Conservation (phyloP, 2,113 vertebrate species). For the Polyodon spathula region DNA sequence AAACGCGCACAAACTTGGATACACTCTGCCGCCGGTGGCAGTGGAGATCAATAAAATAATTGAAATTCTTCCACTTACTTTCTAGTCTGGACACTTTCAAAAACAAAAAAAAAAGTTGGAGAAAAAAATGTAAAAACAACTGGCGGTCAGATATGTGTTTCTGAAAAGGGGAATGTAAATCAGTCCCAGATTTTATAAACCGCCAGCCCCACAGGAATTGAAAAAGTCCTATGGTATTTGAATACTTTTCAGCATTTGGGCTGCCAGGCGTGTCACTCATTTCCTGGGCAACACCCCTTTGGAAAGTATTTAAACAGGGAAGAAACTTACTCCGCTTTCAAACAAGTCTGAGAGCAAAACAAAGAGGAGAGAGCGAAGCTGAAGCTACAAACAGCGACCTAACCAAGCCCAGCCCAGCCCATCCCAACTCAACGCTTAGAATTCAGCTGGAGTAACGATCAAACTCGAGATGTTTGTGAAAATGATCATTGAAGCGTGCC, state of each 20-base stretch:
- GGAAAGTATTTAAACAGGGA: constrained; percentile 37
- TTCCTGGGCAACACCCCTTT: constrained; percentile 40
- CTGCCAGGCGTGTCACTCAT: constrained; percentile 31
- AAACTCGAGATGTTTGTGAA: constrained; percentile 27
- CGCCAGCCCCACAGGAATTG: constrained; percentile 21
- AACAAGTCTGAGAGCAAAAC: constrained; percentile 15
- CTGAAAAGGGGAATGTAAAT: constrained; percentile 19
- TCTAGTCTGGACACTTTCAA: constrained; percentile 2
- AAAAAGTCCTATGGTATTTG: constrained; percentile 36
- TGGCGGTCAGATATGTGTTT: constrained; percentile 9
- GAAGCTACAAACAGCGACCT: too few relatives aligned
- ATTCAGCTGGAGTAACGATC: neutral
- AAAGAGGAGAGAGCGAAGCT: constrained; percentile 13
- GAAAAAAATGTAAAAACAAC: constrained; percentile 14
- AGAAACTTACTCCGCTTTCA: constrained; percentile 24
- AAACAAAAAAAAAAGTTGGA: constrained; percentile 8
- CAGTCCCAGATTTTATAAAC: constrained; percentile 15
- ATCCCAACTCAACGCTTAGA: neutral
- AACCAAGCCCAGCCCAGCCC: too few relatives aligned
- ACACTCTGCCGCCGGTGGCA: neutral
- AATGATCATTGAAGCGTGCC: constrained; percentile 11
- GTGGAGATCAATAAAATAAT: neutral
- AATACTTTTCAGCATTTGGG: constrained; percentile 36
- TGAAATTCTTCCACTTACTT: neutral
- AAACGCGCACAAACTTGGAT: too few relatives aligned